Evolutionary conservation across 2,797 vertebrate genomes (phyloP).

Genomic region (Eidolon dupreanum): DNA sequence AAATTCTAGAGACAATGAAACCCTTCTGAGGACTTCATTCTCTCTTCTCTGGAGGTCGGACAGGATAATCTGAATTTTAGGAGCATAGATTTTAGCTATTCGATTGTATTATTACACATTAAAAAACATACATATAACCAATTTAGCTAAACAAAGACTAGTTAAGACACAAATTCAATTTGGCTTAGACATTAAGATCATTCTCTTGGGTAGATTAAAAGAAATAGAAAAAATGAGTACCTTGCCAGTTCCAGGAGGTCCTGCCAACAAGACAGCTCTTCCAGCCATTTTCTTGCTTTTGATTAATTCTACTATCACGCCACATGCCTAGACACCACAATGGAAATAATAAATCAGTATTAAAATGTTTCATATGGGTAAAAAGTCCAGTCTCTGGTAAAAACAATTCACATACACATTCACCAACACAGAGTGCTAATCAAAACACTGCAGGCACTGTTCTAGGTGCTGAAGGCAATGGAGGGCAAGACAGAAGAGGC

Average conservation of each 20-base stretch:
- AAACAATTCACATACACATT: not conserved
- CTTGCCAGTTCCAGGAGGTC: constrained; percentile 99
- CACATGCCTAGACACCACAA: constrained; percentile 91
- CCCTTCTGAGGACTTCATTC: not conserved
- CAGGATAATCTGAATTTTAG: constrained; percentile 61
- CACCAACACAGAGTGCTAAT: not conserved
- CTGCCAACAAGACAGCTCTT: constrained; percentile 95
- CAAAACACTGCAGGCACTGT: not conserved
- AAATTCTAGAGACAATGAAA: constrained; percentile 45
- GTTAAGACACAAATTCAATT: constrained; percentile 62
- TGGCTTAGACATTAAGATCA: constrained; percentile 53
- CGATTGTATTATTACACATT: constrained; percentile 5
- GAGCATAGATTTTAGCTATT: constrained; percentile 49
- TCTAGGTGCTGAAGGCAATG: not conserved
- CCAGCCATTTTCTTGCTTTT: constrained; percentile 99
- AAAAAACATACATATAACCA: constrained; percentile 54
- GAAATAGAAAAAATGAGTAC: constrained; percentile 82
- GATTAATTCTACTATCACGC: constrained; percentile 97
- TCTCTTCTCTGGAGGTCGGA: constrained; percentile 46
- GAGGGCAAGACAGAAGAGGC: not conserved
- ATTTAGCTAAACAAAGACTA: constrained; percentile 69
- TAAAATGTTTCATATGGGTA: not conserved
- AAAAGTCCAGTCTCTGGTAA: not conserved
- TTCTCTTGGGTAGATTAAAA: constrained; percentile 52
- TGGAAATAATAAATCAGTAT: constrained; percentile 43